Conservation (phyloP, 2,888 invertebrate genomes). For the Folsomia manolachei region DNA sequence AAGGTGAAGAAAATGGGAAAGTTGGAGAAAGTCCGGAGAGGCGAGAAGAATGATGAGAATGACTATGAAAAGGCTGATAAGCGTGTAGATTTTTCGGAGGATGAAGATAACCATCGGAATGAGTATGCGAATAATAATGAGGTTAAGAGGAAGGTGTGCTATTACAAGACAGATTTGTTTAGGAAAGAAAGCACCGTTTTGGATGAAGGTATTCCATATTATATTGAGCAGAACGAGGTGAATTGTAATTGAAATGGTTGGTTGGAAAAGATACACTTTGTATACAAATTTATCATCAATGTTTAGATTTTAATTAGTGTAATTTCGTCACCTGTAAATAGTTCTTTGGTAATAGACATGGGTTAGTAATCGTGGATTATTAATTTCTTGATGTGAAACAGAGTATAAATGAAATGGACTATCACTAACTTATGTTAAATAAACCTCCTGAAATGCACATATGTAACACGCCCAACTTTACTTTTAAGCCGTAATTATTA, state of each 20-base stretch:
- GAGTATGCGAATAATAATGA: not conserved
- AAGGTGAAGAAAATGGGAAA: not conserved
- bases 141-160: not conserved
- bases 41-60: not conserved
- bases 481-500: no score
- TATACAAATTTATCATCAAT: no score
- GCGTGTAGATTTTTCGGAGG: not conserved
- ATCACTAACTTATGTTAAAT: no score
- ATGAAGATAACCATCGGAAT: not conserved
- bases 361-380: no score
- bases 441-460: no score
- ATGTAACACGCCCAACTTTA: no score
- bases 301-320: no score
- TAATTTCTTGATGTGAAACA: no score
- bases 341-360: no score
- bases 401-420: no score
- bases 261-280: not conserved
- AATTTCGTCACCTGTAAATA: no score
- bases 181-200: constrained; percentile 8
- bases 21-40: not conserved
- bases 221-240: not conserved
- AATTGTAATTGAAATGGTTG: constrained; percentile 5
- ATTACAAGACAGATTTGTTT: not conserved
- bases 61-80: constrained; percentile 2
- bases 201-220: constrained; percentile 15